Percentiles rank a stretch among this genome's conserved stretches.
Conservation (phyloP, 2,888 invertebrate genomes). For the Drosophila incognita region DNA sequence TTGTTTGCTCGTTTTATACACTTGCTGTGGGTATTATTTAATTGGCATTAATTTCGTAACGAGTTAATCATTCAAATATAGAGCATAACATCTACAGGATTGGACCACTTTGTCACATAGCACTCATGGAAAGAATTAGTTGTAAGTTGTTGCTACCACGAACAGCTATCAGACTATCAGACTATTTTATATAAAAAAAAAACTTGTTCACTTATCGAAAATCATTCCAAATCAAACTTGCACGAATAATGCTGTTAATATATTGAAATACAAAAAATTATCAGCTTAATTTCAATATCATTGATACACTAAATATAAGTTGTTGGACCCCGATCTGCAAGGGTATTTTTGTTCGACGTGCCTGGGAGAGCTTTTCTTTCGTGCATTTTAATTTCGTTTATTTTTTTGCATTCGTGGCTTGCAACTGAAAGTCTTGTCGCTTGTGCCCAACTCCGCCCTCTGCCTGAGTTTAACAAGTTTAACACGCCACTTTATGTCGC, state of each 20-base stretch:
- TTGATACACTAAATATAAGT: no score
- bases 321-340: neutral
- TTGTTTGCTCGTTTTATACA: neutral
- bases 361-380: neutral
- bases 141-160: neutral
- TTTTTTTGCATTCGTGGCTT: conserved; percentile 20
- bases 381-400: neutral
- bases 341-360: neutral
- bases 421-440: conserved; percentile 34
- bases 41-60: neutral
- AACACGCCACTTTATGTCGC: conserved; percentile 56
- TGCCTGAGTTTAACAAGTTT: conserved; percentile 63
- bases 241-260: neutral
- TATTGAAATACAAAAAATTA: neutral
- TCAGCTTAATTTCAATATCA: neutral
- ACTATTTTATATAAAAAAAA: neutral
- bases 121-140: neutral
- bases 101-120: neutral
- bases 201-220: neutral
- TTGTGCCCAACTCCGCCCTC: conserved; percentile 14
- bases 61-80: neutral
- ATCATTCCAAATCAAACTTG: neutral
- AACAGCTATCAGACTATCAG: neutral
- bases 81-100: neutral
- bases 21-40: neutral